Evolutionary conservation across 2,797 vertebrate species (phyloP).

Genomic region (Enteromius mattozi): DNA sequence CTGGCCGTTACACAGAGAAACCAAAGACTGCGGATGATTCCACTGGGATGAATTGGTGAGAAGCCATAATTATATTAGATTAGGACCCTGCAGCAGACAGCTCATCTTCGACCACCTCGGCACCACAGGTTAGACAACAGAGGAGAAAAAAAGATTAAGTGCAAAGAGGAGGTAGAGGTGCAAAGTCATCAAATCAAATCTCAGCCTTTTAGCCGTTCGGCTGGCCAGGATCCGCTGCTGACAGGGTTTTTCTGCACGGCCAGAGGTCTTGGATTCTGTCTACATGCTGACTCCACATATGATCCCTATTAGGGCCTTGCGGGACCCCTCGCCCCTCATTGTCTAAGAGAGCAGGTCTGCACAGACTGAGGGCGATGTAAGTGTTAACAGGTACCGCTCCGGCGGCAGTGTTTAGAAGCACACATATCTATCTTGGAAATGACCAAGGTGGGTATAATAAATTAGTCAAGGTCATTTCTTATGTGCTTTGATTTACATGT

Average conservation of each 20-base stretch:
- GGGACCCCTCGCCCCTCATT: slow-evolving; percentile 61
- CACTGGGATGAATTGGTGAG: slow-evolving; percentile 39
- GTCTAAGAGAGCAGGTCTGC: slow-evolving; percentile 20
- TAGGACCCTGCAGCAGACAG: slow-evolving; percentile 49
- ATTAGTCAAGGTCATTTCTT: neutral
- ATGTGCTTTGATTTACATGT: slow-evolving; percentile 13
- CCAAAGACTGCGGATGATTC: slow-evolving; percentile 35
- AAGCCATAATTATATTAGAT: slow-evolving; percentile 52
- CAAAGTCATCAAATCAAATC: slow-evolving; percentile 55
- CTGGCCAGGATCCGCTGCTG: slow-evolving; percentile 51
- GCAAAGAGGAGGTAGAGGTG: slow-evolving; percentile 51
- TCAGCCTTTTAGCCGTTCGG: slow-evolving; percentile 51
- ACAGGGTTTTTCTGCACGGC: slow-evolving; percentile 51
- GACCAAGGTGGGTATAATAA: neutral
- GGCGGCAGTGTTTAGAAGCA: neutral
- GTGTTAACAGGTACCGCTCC: slow-evolving; percentile 52
- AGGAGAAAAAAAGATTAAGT: slow-evolving; percentile 45
- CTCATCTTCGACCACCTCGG: slow-evolving; percentile 45
- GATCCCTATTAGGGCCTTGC: slow-evolving; percentile 81
- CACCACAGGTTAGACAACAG: slow-evolving; percentile 46
- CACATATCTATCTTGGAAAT: slow-evolving; percentile 2
- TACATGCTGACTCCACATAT: slow-evolving; percentile 80
- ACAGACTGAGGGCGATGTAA: slow-evolving; percentile 41
- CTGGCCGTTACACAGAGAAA: slow-evolving; percentile 31
- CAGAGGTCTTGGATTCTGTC: slow-evolving; percentile 60